Conservation (phyloP, 2,113 vertebrate species). For the Siniperca knerii region DNA sequence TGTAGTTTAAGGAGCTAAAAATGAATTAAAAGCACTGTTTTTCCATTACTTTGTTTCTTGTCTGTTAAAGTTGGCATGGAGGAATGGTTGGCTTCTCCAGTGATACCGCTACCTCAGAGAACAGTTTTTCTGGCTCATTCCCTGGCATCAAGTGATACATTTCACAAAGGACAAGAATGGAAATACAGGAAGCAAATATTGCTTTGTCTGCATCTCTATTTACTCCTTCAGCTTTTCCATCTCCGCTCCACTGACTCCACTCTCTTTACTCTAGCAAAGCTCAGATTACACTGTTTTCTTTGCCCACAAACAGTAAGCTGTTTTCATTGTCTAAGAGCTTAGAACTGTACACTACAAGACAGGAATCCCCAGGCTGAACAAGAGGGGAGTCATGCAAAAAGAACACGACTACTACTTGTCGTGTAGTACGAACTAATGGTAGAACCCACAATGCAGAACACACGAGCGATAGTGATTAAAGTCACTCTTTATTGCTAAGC, state of each 20-base stretch:
- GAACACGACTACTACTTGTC: neutral
- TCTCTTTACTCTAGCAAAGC: slow-evolving; percentile 64
- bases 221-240: slow-evolving; percentile 50
- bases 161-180: slow-evolving; percentile 36
- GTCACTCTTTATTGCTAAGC: no score
- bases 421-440: no score
- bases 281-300: slow-evolving; percentile 59
- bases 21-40: slow-evolving; percentile 20
- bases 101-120: slow-evolving; percentile 26
- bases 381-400: neutral
- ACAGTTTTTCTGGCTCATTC: slow-evolving; percentile 33
- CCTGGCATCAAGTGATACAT: slow-evolving; percentile 34
- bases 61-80: slow-evolving; percentile 26
- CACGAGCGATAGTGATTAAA: no score
- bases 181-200: slow-evolving; percentile 62
- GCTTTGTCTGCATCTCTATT: slow-evolving; percentile 64
- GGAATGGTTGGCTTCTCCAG: slow-evolving; percentile 35
- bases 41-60: slow-evolving; percentile 1
- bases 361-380: slow-evolving; percentile 25
- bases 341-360: slow-evolving; percentile 2
- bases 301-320: slow-evolving; percentile 34
- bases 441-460: no score
- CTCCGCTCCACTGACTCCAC: slow-evolving; percentile 48
- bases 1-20: neutral
- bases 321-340: slow-evolving; percentile 41